These are phyloP conservation scores for Pomacea canaliculata DNA, from an alignment of 2,888 invertebrate species.

Conservation along the genomic window DNA sequence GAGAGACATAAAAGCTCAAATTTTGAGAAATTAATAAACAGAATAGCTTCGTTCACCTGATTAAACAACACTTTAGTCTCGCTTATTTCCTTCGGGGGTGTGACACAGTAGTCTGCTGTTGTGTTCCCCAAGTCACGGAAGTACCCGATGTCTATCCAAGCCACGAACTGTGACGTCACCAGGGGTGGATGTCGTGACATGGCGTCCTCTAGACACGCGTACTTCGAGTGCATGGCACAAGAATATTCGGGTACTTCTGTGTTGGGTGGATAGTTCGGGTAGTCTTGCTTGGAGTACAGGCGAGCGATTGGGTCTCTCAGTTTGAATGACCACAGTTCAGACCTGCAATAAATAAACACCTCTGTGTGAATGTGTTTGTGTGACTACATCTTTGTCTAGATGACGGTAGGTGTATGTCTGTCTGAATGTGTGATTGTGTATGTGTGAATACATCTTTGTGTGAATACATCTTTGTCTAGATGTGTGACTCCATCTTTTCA, in stretches of 20 bases:
- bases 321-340: not conserved
- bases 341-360: not conserved
- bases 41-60: no score
- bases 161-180: not conserved
- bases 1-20: no score
- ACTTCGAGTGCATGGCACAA: constrained; percentile 1
- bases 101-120: no score
- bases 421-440: no score
- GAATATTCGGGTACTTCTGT: not conserved
- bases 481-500: not conserved
- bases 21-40: no score
- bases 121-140: not conserved
- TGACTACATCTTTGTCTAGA: no score
- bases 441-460: no score
- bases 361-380: no score
- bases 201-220: not conserved
- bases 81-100: no score
- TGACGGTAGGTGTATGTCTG: no score
- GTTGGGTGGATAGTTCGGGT: not conserved
- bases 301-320: not conserved
- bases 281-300: not conserved
- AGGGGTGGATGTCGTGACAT: not conserved
- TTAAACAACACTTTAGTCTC: no score
- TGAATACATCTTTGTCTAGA: no score
- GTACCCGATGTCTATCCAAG: not conserved